Percentiles rank a stretch among this genome's conserved stretches.
phyloP scores from a whole-genome alignment of 2,888 invertebrate genomes.

The Pyrrhia umbra region DNA sequence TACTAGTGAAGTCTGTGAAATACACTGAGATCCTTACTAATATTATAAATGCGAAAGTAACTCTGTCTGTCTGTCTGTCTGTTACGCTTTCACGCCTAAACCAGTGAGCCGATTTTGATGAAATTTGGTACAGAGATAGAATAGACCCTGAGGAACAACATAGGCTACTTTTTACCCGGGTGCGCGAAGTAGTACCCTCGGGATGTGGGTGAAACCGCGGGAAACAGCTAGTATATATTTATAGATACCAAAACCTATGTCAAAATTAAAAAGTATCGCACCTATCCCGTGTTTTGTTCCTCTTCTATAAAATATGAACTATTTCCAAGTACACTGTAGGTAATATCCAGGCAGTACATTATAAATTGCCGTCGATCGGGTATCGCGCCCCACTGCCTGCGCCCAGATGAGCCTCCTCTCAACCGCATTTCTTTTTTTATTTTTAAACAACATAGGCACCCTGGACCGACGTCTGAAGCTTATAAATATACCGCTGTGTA shows the following conservation, averaged over 20 bases:
- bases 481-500: constrained; percentile 49
- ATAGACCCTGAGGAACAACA: too few relatives aligned
- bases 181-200: too few relatives aligned
- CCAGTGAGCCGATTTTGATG: too few relatives aligned
- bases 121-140: too few relatives aligned
- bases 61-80: too few relatives aligned
- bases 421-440: constrained; percentile 59
- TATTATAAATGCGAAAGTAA: too few relatives aligned
- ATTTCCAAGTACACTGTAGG: constrained; percentile 41
- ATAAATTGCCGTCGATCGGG: constrained; percentile 59
- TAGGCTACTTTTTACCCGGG: too few relatives aligned
- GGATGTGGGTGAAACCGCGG: too few relatives aligned
- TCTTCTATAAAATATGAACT: constrained; percentile 39
- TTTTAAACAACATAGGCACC: constrained; percentile 56
- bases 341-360: constrained; percentile 51
- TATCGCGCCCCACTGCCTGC: constrained; percentile 52
- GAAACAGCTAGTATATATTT: too few relatives aligned
- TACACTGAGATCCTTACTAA: too few relatives aligned
- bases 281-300: not conserved
- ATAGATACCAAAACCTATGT: too few relatives aligned
- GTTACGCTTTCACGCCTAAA: too few relatives aligned
- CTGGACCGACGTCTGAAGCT: constrained; percentile 30
- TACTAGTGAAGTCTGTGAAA: constrained; percentile 14
- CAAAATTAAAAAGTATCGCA: not conserved
- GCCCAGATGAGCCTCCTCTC: constrained; percentile 53